phyloP scores from a whole-genome alignment of 2,113 vertebrate genomes.

The Motacilla alba region DNA sequence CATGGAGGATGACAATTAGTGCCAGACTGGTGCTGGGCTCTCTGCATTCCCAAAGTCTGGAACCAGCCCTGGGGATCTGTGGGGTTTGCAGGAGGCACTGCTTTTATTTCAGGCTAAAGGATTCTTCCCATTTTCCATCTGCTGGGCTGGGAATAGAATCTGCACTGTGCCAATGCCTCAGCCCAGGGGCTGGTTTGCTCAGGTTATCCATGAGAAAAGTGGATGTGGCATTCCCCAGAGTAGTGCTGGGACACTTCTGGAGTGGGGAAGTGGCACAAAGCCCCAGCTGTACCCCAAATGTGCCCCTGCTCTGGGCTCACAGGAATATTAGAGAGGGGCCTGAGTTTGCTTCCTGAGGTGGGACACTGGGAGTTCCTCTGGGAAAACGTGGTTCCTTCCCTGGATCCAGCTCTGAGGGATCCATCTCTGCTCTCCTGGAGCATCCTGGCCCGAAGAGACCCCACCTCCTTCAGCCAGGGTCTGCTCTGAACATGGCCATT shows the following conservation, averaged over 20 bases:
- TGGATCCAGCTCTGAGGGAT: background rate
- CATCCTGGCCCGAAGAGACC: background rate
- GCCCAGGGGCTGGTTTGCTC: background rate
- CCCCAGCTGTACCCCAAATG: fast-evolving
- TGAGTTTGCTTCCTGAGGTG: background rate
- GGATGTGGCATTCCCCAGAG: fast-evolving
- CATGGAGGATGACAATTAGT: background rate
- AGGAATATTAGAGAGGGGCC: too few relatives aligned
- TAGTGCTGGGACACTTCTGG: fast-evolving
- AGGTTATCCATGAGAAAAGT: too few relatives aligned
- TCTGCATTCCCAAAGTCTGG: background rate
- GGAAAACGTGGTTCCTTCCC: fast-evolving
- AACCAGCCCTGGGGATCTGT: background rate
- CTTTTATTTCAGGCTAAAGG: background rate
- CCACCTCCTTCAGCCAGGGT: background rate
- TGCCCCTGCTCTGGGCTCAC: background rate
- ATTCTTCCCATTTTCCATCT: background rate
- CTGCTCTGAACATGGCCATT: fast-evolving
- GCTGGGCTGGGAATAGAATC: background rate
- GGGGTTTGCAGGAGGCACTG: background rate
- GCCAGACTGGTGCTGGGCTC: background rate
- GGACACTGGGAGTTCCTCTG: fast-evolving
- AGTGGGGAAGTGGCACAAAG: too few relatives aligned
- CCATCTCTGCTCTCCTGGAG: fast-evolving
- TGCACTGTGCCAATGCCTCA: fast-evolving